These are phyloP conservation scores for Atrichornis clamosus DNA, from an alignment of 2,113 vertebrate species.

Conservation along the genomic window DNA sequence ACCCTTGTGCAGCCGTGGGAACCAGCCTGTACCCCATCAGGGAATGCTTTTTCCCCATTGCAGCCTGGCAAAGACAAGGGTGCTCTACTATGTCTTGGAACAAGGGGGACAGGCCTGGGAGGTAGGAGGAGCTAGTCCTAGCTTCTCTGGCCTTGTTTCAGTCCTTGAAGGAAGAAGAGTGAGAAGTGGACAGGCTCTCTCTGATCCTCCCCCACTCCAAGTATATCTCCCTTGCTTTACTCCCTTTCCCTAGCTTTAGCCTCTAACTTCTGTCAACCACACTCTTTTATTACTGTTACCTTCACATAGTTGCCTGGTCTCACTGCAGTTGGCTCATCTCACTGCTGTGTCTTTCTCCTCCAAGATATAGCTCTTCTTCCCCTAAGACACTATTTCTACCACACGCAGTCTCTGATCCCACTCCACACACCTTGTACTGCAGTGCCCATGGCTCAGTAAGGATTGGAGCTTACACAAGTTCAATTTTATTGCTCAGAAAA, in stretches of 20 bases:
- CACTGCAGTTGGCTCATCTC: neutral
- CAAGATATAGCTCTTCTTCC: neutral
- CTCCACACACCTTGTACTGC: neutral
- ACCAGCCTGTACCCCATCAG: fast-evolving
- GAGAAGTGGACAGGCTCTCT: neutral
- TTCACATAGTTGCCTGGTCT: neutral
- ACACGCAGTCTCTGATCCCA: neutral
- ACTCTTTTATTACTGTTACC: neutral
- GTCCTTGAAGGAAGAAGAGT: neutral
- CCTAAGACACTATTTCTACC: neutral
- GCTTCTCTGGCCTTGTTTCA: neutral
- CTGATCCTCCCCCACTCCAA: neutral
- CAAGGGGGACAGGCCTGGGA: neutral
- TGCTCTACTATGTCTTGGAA: neutral
- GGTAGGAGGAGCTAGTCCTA: neutral
- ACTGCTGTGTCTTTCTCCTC: neutral
- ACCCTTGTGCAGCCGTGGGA: neutral
- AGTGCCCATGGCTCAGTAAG: neutral
- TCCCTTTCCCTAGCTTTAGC: neutral
- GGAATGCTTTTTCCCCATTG: neutral
- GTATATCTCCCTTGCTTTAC: neutral
- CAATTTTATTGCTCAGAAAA: neutral
- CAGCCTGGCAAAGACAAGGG: neutral
- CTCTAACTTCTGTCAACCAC: neutral
- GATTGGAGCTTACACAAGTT: neutral